A percentile compares a stretch with the other conserved stretches of the same genome.
These are phyloP conservation scores for Euclidia mi DNA, from an alignment of 2,888 invertebrate genomes.

Conservation along the genomic window DNA sequence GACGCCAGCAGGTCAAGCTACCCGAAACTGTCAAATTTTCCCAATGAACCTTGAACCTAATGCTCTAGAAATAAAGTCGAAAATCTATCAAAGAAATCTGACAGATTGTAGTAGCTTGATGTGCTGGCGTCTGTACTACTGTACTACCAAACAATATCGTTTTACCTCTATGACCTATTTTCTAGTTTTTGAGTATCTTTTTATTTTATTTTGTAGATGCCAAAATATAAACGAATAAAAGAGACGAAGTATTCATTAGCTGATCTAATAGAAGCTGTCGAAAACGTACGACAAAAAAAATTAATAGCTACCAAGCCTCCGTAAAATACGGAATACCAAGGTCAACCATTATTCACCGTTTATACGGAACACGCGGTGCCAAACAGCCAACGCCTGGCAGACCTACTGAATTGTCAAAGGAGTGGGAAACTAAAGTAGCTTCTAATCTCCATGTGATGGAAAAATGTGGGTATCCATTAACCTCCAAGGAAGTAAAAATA, in stretches of 20 bases:
- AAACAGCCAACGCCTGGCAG: constrained; percentile 31
- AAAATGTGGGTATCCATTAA: constrained; percentile 32
- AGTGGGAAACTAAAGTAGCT: constrained; percentile 30
- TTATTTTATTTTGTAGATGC: constrained; percentile 20
- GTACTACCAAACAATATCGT: neutral
- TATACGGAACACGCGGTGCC: constrained; percentile 34
- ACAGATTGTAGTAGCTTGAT: too few relatives aligned
- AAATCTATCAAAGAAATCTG: too few relatives aligned
- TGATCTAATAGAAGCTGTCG: constrained; percentile 11
- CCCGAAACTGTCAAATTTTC: too few relatives aligned
- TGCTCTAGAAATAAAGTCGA: too few relatives aligned
- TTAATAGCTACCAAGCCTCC: constrained; percentile 5
- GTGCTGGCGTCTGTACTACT: neutral
- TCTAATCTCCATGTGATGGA: constrained; percentile 32
- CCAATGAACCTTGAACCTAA: too few relatives aligned
- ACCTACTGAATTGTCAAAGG: constrained; percentile 28
- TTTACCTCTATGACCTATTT: constrained; percentile 3
- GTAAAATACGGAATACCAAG: constrained; percentile 17
- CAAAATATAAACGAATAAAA: constrained; percentile 18
- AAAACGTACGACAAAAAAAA: constrained; percentile 15
- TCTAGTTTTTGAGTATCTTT: constrained; percentile 15
- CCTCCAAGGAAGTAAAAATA: constrained; percentile 20
- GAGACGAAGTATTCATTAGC: constrained; percentile 16
- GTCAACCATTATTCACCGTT: constrained; percentile 35
- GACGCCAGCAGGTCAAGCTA: too few relatives aligned